phyloP scores from a whole-genome alignment of 53 echinoderm and acorn worm species.

The Holothuria leucospilota region DNA sequence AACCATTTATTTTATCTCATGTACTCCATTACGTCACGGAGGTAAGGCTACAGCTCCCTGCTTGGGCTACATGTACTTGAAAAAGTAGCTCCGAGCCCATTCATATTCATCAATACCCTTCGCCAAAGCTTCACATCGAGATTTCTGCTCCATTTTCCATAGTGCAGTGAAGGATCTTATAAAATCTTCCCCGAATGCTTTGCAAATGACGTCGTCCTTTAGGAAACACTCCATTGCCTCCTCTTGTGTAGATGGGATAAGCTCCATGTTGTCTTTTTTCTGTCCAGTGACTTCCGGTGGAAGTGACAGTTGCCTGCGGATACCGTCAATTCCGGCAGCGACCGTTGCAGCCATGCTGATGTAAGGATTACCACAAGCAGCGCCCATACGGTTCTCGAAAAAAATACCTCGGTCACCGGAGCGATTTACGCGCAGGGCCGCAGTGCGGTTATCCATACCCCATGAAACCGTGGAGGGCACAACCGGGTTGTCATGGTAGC shows the following conservation, averaged over 20 bases:
- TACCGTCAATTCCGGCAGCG: slow-evolving; percentile 61
- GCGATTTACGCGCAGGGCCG: slow-evolving; percentile 40
- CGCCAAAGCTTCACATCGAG: slow-evolving; percentile 29
- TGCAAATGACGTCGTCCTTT: slow-evolving; percentile 52
- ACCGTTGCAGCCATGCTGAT: slow-evolving; percentile 52
- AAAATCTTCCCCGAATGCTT: slow-evolving; percentile 72
- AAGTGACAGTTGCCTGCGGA: slow-evolving; percentile 48
- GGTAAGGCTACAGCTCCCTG: not conserved
- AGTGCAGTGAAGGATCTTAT: slow-evolving; percentile 63
- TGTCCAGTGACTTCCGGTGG: slow-evolving; percentile 34
- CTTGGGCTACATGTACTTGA: slow-evolving; percentile 55
- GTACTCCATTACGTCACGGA: too few species aligned
- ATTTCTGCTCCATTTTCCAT: slow-evolving; percentile 42
- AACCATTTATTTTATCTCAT: too few species aligned
- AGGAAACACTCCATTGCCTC: slow-evolving; percentile 47
- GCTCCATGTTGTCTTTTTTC: slow-evolving; percentile 10
- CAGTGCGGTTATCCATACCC: slow-evolving; percentile 59
- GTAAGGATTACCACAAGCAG: slow-evolving; percentile 59
- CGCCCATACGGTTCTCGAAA: slow-evolving; percentile 60
- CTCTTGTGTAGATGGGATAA: slow-evolving; percentile 22
- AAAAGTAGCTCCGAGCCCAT: slow-evolving; percentile 61
- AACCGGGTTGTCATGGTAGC: slow-evolving; percentile 26
- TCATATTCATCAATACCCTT: slow-evolving; percentile 51
- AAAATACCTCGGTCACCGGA: slow-evolving; percentile 48
- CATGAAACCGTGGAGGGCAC: slow-evolving; percentile 41